Evolutionary conservation across 2,888 invertebrate genomes (phyloP), one percentile per base, ranked within the genome.

Genomic region (Panzeria rudis): DNA sequence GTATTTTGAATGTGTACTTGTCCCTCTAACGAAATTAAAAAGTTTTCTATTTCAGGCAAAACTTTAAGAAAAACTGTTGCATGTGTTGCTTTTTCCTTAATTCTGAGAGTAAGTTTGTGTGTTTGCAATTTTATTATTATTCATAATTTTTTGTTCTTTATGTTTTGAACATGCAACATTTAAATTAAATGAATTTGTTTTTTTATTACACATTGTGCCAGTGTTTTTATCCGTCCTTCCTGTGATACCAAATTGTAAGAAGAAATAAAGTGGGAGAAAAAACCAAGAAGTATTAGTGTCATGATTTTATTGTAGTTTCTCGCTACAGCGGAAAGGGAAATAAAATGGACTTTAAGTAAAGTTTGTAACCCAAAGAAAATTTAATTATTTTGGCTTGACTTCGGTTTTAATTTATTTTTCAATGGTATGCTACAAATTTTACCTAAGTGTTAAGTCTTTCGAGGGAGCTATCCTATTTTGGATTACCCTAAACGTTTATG

Each of bases 51-150:
- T 85, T 50, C 25, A 75, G 68, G 25, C 68, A 52, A 78, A 82
- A 82, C 85, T 85, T 78, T 75, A 85, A 82, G 78, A 82, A 78
- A 71, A 85, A 85, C 85, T 85, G 85, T 85, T 85, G 85, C 85
- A 85, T 85, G 85, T 78, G 56, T 62, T 78, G 66, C 59, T 54
- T 78, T 66, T 78, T 61, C 64, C 56, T 62, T 29, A 44, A 61
- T 9, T 66, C 25, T 20, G 23, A 15, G 35, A 20, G 20, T 47
- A 8, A 23, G 9, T 23, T 4, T 61, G 13, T 71, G 44, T 71
- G 56, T 50, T 38, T 56, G 29, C 62, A 47, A 2, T 29, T 72
- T 56, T 77, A 35, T 56, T 77, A 35, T 44, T 66, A 50, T 76
- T 84, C 84, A 80, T 80, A 76, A 66, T 84, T 72, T 69, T 73